Evolutionary conservation across 2,113 vertebrate genomes (phyloP), one percentile per base, ranked within the genome.

Genomic region (Sylvia atricapilla): DNA sequence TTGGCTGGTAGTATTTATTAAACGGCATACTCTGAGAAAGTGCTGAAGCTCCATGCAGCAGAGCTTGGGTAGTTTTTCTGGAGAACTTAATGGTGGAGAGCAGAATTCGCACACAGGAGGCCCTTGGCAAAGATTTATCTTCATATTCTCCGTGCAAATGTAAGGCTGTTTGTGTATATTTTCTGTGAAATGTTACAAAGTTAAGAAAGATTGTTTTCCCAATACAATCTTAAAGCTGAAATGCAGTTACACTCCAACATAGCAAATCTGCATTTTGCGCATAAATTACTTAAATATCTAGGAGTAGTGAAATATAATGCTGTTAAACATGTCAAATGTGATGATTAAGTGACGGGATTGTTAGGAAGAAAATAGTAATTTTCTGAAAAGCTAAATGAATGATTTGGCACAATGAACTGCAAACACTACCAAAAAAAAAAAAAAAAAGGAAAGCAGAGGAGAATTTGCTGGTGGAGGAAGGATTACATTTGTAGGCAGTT

Each of bases 331-430:
- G 92, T 97, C 93, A 97, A 70, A 49, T 84, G 2, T 14, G 69
- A 86, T 96, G 92, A 95, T 93, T 94, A 95, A 95, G 66, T 94
- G 93, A 90, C 47, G 66, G 63, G 44, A 94, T 96, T 83, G 87
- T 94, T 91, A 70, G 55, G 75, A 80, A 80, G 85, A 96, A 95
- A 90, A 93, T 9, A 96, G 86, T 95, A 90, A 96, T 94, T 95
- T 94, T 94, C 91, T 91, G 75, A 86, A 94, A 80, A 87, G 86
- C 87, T 75, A 53, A 87, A 90, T 83, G 69, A 93, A 44, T 91
- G 55, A 81, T 90, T 90, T 96, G 93, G 86, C 94, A 92, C 80
- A 92, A 87, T 41, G 79, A 92, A 58, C 73, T 94, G 69, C 91
- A 94, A 83, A 78, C 37, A 52, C 70, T 56, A 90, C 55, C 23